phyloP scores from a whole-genome alignment of 2,113 vertebrate species.

The Lutjanus erythropterus region DNA sequence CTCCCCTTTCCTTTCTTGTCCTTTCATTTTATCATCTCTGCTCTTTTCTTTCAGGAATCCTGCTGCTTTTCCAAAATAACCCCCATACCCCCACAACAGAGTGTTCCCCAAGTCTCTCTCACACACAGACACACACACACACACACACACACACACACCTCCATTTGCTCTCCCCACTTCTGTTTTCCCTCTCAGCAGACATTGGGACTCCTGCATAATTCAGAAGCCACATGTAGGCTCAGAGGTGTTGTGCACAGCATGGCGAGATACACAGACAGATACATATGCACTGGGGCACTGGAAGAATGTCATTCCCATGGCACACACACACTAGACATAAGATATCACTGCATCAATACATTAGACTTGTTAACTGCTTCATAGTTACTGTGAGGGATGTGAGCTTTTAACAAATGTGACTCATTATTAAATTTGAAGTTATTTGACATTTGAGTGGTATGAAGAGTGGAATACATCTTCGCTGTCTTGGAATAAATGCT shows the following conservation, averaged over 20 bases:
- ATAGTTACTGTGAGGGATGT: slow-evolving; percentile 6
- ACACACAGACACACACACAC: slow-evolving; percentile 12
- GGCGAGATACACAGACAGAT: slow-evolving; percentile 33
- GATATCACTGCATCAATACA: background rate
- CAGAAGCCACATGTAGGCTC: slow-evolving; percentile 69
- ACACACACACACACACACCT: slow-evolving; percentile 22
- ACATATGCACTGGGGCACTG: slow-evolving; percentile 24
- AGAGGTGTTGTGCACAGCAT: slow-evolving; percentile 56
- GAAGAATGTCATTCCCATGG: slow-evolving; percentile 27
- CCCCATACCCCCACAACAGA: slow-evolving; percentile 4
- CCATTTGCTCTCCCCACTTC: slow-evolving; percentile 37
- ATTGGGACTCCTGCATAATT: slow-evolving; percentile 75
- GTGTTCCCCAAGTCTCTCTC: slow-evolving; percentile 38
- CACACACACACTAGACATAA: background rate
- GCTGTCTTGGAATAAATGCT: no score
- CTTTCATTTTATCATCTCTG: background rate
- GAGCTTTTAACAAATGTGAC: slow-evolving; percentile 23
- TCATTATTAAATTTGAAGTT: slow-evolving; percentile 10
- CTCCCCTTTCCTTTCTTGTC: background rate
- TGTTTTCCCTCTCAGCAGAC: slow-evolving; percentile 53
- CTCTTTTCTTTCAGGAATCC: slow-evolving; percentile 49
- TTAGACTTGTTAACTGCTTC: background rate
- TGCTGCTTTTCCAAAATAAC: slow-evolving; percentile 49
- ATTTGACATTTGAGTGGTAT: background rate
- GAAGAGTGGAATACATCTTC: no score